Evolutionary conservation across 2,888 invertebrate species (phyloP), one percentile per base, ranked within the genome.

Genomic region (Limenitis camilla): DNA sequence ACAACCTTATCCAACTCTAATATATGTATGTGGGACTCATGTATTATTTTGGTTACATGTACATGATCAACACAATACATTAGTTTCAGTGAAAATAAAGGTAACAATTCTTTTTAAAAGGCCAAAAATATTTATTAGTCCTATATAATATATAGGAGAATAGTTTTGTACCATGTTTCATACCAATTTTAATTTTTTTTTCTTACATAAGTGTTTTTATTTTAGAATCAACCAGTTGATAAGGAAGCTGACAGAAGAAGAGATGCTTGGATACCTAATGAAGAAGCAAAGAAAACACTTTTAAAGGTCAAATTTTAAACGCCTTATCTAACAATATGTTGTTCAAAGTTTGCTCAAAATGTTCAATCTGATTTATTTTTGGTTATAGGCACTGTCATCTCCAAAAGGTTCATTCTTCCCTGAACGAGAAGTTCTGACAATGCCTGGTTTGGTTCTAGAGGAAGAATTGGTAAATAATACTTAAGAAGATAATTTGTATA

Each of bases 241-340:
- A 87, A 87, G 55, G 90, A 90, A 66, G 87, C 86, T 2, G 90
- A 90, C 51, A 80, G 91, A 62, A 72, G 91, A 52, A 75, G 93
- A 63, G 93, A 94, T 79, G 91, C 92, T 0, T 96, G 96, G 96
- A 92, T 96, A 64, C 94, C 95, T 2, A 92, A 91, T 53, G 93
- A 94, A 60, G 89, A 90, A 63, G 94, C 95, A 0, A 88, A 91
- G 58, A 92, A 92, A 66, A 90, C 91, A 44, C 80, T 94, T 0
- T 87, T 92, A 60, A 87, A 88, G 76, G 87, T 83, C 6, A 5
- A 7, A 33, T 27, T 33, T 5, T 32, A 5, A 44, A 3, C 39
- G 2, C 0, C 11, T 39, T 39, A 4, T 39, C 6, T 39, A 5
- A 11, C 8, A 36, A 7, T 8, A 7, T 27, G 28, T 4, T 1